A percentile compares a stretch with the other conserved stretches of the same genome.
phyloP scores from a whole-genome alignment of 1,140 invertebrate genomes.

The Neodiprion fabricii region DNA sequence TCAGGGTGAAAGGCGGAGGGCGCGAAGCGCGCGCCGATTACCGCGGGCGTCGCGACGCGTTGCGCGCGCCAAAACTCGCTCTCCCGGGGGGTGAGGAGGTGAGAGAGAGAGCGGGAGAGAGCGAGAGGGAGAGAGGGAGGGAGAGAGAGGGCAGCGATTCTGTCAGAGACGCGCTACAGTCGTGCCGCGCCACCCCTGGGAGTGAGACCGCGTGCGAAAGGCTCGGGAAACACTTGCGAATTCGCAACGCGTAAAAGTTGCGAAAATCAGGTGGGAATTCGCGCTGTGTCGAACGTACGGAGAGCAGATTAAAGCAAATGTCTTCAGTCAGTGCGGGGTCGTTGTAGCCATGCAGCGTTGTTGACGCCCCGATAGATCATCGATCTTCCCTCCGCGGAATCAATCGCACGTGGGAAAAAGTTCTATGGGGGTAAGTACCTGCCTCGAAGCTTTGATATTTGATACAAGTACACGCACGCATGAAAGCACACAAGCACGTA shows the following conservation, averaged over 20 bases:
- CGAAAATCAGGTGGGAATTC: too few species aligned
- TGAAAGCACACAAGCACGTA: too few species aligned
- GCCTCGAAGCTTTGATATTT: too few species aligned
- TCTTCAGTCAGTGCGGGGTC: conserved; percentile 5
- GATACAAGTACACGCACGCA: too few species aligned
- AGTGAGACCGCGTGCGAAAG: conserved; percentile 50
- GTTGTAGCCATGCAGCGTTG: neutral
- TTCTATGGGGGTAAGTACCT: too few species aligned
- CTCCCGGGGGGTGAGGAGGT: neutral
- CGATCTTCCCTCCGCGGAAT: too few species aligned
- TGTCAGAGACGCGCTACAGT: conserved; percentile 49
- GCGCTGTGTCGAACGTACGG: too few species aligned
- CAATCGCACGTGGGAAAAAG: too few species aligned
- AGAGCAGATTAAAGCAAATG: neutral
- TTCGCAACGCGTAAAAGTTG: too few species aligned
- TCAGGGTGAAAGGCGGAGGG: neutral
- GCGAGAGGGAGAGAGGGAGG: conserved; percentile 31
- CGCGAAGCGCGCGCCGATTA: conserved; percentile 11
- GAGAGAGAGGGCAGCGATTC: conserved; percentile 53
- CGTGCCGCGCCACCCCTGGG: conserved; percentile 58
- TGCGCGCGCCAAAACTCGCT: conserved; percentile 7
- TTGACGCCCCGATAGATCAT: too few species aligned
- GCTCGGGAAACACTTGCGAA: too few species aligned
- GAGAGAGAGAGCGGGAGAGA: conserved; percentile 34
- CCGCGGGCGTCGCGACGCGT: neutral